A percentile compares a stretch with the other conserved stretches of the same genome.
Conservation (phyloP, 2,797 vertebrate species). For the Girardinus metallicus region DNA sequence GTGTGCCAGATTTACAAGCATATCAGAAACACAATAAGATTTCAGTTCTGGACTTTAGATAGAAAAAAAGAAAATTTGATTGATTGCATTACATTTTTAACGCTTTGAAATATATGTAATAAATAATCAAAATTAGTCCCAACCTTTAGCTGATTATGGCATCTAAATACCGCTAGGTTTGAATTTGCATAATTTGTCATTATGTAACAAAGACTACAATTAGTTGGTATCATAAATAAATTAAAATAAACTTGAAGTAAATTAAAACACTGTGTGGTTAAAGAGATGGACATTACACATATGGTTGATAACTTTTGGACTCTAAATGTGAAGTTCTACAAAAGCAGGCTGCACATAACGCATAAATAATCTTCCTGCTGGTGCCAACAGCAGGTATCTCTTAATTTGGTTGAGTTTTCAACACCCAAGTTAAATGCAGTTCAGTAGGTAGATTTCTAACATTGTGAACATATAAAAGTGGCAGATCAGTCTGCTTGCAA, state of each 20-base stretch:
- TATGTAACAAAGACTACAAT: neutral
- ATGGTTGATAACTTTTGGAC: neutral
- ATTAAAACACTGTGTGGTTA: neutral
- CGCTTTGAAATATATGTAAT: too few species aligned
- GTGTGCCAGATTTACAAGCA: too few species aligned
- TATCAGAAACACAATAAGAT: too few species aligned
- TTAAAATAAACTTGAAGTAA: neutral
- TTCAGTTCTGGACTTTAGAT: too few species aligned
- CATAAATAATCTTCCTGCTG: conserved; percentile 77
- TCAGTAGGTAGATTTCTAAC: conserved; percentile 43
- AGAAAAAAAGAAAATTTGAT: too few species aligned
- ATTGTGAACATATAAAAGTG: conserved; percentile 57
- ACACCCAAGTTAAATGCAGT: conserved; percentile 41
- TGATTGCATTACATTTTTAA: too few species aligned
- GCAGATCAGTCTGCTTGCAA: conserved; percentile 45
- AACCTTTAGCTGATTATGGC: too few species aligned
- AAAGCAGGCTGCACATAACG: conserved; percentile 61
- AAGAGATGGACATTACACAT: conserved; percentile 1
- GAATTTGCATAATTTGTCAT: neutral
- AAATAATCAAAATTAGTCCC: too few species aligned
- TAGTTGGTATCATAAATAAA: neutral
- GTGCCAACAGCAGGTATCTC: conserved; percentile 67
- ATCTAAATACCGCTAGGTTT: neutral
- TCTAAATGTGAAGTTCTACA: conserved; percentile 46
- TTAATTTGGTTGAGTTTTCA: conserved; percentile 67